phyloP scores from a whole-genome alignment of 1,140 invertebrate genomes.

The Aphaenogaster floridana region DNA sequence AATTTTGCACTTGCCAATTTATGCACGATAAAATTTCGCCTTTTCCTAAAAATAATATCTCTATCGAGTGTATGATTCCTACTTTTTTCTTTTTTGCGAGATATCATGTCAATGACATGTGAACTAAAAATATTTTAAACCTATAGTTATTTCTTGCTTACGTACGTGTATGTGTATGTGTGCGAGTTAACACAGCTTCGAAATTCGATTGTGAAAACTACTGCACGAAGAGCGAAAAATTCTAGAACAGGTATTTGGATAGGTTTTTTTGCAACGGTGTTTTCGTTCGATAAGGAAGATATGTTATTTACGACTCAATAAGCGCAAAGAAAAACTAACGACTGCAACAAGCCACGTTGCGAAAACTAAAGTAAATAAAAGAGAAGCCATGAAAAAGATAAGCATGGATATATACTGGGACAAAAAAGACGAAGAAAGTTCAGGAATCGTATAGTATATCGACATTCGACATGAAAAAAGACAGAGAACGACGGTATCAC shows the following conservation, averaged over 20 bases:
- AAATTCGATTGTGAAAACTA: conserved; percentile 4
- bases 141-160: neutral
- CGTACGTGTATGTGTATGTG: neutral
- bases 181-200: neutral
- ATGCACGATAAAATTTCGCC: neutral
- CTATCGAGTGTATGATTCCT: neutral
- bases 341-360: conserved; percentile 41
- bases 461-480: conserved; percentile 18
- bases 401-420: neutral
- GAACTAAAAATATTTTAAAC: conserved; percentile 24
- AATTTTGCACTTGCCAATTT: no score
- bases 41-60: neutral
- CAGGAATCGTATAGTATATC: conserved; percentile 44
- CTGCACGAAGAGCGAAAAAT: conserved; percentile 24
- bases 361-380: conserved; percentile 58
- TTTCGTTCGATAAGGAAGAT: conserved; percentile 54
- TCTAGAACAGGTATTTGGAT: conserved; percentile 32
- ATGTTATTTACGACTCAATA: conserved; percentile 61
- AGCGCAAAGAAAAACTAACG: conserved; percentile 56
- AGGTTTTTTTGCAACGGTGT: conserved; percentile 31
- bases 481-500: neutral
- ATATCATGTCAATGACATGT: neutral
- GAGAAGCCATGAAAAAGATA: conserved; percentile 49
- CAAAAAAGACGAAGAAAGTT: conserved; percentile 27
- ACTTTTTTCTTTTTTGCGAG: neutral